Conservation (phyloP, 2,888 invertebrate species). For the Rhyacophila evoluta region DNA sequence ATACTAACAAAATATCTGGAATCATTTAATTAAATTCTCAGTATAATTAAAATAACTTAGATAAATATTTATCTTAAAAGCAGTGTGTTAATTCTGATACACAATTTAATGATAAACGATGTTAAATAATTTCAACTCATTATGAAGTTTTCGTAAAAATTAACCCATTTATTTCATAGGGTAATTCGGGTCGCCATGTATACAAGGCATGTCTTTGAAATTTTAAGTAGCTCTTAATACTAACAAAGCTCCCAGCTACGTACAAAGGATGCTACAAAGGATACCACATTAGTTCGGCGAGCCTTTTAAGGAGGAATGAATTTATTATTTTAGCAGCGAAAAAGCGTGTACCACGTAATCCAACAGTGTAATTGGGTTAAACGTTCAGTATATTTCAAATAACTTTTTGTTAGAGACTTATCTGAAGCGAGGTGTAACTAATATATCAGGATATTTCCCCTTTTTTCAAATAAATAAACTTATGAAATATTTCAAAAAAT, state of each 20-base stretch:
- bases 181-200: neutral
- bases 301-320: constrained; percentile 22
- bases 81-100: too few species aligned
- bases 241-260: constrained; percentile 37
- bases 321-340: constrained; percentile 15
- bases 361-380: constrained; percentile 12
- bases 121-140: too few species aligned
- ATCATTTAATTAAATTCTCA: too few species aligned
- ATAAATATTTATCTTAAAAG: too few species aligned
- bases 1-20: too few species aligned
- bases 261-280: constrained; percentile 33
- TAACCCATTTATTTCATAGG: neutral
- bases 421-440: neutral
- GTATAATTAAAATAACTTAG: too few species aligned
- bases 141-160: neutral
- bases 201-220: constrained; percentile 37
- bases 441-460: neutral
- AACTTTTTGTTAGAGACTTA: neutral
- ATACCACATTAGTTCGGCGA: constrained; percentile 10
- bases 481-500: too few species aligned
- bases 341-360: constrained; percentile 22
- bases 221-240: constrained; percentile 42
- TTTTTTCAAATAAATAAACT: too few species aligned
- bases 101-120: too few species aligned
- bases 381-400: constrained; percentile 17